Evolutionary conservation across 2,797 vertebrate species (phyloP).

Genomic region (Spea hammondii): DNA sequence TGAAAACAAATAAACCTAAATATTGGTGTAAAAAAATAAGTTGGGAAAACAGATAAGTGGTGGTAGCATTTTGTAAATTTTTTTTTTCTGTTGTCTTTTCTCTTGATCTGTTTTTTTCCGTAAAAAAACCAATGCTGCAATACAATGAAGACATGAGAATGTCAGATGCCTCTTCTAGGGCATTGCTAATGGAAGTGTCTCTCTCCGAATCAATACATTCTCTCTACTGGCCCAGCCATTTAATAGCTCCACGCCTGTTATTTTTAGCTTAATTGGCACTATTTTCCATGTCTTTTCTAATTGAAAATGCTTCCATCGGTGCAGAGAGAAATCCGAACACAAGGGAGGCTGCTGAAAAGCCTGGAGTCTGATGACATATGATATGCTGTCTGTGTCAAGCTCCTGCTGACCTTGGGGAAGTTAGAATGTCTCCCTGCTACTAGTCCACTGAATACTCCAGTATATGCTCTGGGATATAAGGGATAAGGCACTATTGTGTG

Average conservation of each 20-base stretch:
- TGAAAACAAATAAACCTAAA: too few species aligned
- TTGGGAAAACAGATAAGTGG: too few species aligned
- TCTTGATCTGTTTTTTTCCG: not conserved
- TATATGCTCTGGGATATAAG: not conserved
- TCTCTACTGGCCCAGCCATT: constrained; percentile 34
- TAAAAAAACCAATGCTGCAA: not conserved
- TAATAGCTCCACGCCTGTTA: constrained; percentile 36
- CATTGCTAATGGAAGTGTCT: constrained; percentile 43
- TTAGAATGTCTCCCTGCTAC: not conserved
- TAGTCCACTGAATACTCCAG: not conserved
- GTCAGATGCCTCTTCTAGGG: constrained; percentile 27
- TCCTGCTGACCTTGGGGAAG: constrained; percentile 33
- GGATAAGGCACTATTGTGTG: too few species aligned
- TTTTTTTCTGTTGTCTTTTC: not conserved
- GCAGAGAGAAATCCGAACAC: constrained; percentile 22
- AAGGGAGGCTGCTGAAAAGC: constrained; percentile 24
- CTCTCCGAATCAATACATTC: constrained; percentile 43
- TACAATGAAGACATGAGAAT: constrained; percentile 25
- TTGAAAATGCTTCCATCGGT: constrained; percentile 46
- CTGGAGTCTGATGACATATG: constrained; percentile 16
- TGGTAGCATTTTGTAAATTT: too few species aligned
- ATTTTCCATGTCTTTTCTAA: constrained; percentile 37
- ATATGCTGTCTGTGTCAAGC: not conserved
- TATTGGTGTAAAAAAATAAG: too few species aligned
- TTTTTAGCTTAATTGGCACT: constrained; percentile 38